Evolutionary conservation across 2,888 invertebrate species (phyloP).

Genomic region (Anticlea derivata): DNA sequence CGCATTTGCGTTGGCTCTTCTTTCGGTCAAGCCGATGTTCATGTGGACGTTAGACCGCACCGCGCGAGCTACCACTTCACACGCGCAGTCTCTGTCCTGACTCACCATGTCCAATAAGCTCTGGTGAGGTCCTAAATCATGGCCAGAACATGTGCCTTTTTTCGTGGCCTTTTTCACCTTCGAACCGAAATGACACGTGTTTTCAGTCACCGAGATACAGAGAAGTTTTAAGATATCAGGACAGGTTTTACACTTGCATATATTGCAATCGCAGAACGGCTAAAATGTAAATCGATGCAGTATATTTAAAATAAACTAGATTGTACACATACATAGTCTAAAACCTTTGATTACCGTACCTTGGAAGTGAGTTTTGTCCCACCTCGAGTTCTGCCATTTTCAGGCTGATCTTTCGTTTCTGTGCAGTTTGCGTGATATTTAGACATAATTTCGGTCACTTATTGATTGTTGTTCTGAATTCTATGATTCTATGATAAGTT

Average conservation of each 20-base stretch:
- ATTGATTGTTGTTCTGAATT: neutral
- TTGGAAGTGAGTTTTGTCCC: constrained; percentile 4
- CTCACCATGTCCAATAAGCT: constrained; percentile 45
- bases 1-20: constrained; percentile 17
- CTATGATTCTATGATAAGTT: neutral
- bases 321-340: too few relatives aligned
- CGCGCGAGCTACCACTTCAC: constrained; percentile 52
- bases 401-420: neutral
- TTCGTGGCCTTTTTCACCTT: constrained; percentile 15
- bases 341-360: neutral
- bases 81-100: constrained; percentile 44
- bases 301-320: neutral
- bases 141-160: neutral
- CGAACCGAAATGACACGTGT: constrained; percentile 39
- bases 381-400: neutral
- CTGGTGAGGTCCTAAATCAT: constrained; percentile 3
- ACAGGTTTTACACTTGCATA: constrained; percentile 47
- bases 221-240: constrained; percentile 50
- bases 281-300: constrained; percentile 37
- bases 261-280: constrained; percentile 54
- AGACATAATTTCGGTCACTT: too few relatives aligned
- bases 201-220: constrained; percentile 43
- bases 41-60: constrained; percentile 47
- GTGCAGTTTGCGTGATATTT: constrained; percentile 22
- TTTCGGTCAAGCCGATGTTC: constrained; percentile 42